Base-by-base conservation (phyloP, 1,140 invertebrate species). In the Diabrotica virgifera region DNA sequence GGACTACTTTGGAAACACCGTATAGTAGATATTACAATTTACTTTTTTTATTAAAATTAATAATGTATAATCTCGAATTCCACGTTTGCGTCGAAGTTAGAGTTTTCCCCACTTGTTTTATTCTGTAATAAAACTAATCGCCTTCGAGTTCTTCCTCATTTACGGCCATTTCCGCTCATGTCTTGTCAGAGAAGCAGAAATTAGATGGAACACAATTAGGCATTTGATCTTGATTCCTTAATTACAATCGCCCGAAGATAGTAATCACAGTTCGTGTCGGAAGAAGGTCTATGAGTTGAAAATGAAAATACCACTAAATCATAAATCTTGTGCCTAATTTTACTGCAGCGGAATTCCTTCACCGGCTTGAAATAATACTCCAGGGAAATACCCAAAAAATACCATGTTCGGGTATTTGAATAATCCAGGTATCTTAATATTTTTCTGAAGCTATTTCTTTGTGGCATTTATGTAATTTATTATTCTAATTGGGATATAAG, bases 191-290 rank as follows among this genome's bases (percentile, higher is more conserved):
- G n/a, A 46, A 46, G 40, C 40, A 46, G 40, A 46, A 10, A 46
- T 46, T 46, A 46, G 40, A 46, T 46, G n/a, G 40, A 46, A 46
- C 40, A 10, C n/a, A 46, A 46, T 46, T 46, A 46, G n/a, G 40
- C 40, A 46, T 46, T 46, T 46, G 40, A 46, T 46, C 40, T 46
- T 46, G 40, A 46, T 46, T 46, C 40, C 40, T 46, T 46, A 46
- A 46, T 46, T 46, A 46, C n/a, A 46, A 46, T 46, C n/a, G 40
- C 40, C 40, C n/a, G 8, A n/a, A 46, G 40, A 46, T n/a, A 10
- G 40, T n/a, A 46, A 46, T 46, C 40, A 46, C 8, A 46, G 8
- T 10, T 46, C 40, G 40, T 46, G 40, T 46, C 40, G 40, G 40
- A 46, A 46, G 40, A 46, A 10, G 40, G 8, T 46, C n/a, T 46